A percentile compares a stretch with the other conserved stretches of the same genome.
Evolutionary conservation across 2,888 invertebrate species (phyloP).

Genomic region (Zonitis immaculata): DNA sequence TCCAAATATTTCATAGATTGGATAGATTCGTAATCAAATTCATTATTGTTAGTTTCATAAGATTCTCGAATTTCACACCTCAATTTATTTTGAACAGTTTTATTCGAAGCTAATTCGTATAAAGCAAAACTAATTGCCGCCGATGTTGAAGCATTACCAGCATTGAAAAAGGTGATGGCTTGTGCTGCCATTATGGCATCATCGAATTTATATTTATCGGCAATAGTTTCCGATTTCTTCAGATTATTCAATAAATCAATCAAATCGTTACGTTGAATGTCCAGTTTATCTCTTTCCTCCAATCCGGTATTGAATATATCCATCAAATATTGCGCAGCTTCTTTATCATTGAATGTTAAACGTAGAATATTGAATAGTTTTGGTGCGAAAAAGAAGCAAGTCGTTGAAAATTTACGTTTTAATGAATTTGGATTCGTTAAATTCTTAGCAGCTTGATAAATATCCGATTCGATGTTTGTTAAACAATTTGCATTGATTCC

Average conservation of each 20-base stretch:
- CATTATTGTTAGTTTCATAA: conserved; percentile 5
- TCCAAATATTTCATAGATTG: conserved; percentile 14
- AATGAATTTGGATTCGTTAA: conserved; percentile 31
- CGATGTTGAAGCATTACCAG: conserved; percentile 15
- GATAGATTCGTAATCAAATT: conserved; percentile 8
- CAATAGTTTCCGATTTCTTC: background rate
- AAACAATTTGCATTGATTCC: conserved; percentile 44
- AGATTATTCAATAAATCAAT: conserved; percentile 10
- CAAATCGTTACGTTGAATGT: conserved; percentile 9
- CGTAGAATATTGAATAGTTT: conserved; percentile 27
- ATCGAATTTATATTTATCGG: conserved; percentile 7
- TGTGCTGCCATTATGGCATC: conserved; percentile 15
- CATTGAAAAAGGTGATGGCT: conserved; percentile 13
- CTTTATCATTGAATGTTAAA: conserved; percentile 30
- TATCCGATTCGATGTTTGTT: conserved; percentile 34
- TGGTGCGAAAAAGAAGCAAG: conserved; percentile 27
- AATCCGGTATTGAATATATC: conserved; percentile 11
- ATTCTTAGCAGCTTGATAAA: conserved; percentile 35
- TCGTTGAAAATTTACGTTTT: conserved; percentile 23
- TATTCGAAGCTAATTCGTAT: conserved; percentile 12
- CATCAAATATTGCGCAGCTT: conserved; percentile 32
- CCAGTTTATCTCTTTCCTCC: conserved; percentile 1
- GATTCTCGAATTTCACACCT: conserved; percentile 6
- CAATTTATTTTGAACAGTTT: conserved; percentile 4
- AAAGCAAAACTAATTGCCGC: conserved; percentile 2